These are phyloP conservation scores for Atrichornis clamosus DNA, from an alignment of 2,113 vertebrate species.

Conservation along the genomic window DNA sequence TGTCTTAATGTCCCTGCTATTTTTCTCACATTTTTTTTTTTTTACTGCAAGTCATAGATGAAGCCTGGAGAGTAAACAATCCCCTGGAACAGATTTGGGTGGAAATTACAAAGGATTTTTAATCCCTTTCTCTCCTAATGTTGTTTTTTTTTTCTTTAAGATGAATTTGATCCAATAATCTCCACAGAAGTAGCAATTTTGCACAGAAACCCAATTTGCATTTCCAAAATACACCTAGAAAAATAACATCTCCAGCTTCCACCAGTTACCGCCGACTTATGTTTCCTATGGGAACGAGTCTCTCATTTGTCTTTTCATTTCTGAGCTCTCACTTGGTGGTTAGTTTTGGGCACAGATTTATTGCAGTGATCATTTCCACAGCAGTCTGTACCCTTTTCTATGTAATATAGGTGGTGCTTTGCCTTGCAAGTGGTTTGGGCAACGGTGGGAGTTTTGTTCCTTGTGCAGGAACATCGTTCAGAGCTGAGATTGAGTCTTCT, in stretches of 20 bases:
- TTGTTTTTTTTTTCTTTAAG: not conserved
- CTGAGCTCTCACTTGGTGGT: not conserved
- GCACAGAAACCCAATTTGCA: not conserved
- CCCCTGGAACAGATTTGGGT: not conserved
- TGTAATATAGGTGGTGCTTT: accelerated
- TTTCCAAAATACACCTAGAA: not conserved
- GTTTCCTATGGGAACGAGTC: not conserved
- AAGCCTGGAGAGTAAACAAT: not conserved
- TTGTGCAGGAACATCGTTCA: accelerated
- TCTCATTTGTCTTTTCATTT: not conserved
- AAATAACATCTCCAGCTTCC: not conserved
- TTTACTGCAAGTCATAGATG: not conserved
- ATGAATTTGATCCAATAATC: not conserved
- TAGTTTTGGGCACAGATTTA: not conserved
- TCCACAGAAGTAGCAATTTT: not conserved
- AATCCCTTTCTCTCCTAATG: not conserved
- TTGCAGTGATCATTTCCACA: not conserved
- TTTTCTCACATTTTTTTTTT: not conserved
- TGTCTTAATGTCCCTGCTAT: not conserved
- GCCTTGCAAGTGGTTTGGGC: not conserved
- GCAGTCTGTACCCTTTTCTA: not conserved
- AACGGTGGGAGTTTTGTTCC: not conserved
- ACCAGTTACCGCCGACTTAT: accelerated
- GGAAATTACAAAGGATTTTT: not conserved
- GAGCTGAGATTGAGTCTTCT: not conserved